Base-by-base conservation (phyloP, 2,797 vertebrate species). In the Mormyrus hasselquistii region DNA sequence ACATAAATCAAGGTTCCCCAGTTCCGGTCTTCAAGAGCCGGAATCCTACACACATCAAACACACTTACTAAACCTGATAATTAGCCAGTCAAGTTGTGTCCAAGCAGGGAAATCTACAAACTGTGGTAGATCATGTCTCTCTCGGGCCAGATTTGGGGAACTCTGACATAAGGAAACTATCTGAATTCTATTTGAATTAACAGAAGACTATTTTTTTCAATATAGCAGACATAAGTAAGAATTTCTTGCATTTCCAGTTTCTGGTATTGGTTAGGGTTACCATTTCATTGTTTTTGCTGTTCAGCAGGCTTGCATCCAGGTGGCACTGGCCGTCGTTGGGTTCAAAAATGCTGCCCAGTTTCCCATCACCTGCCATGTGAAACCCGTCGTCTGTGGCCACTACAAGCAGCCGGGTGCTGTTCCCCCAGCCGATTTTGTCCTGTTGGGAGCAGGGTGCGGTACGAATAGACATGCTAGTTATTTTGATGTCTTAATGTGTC, bases 361-460 rank as follows among this genome's bases (percentile, higher is more conserved):
- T 99, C 90, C 99, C 98, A 0, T 99, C 98, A 0, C 99, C 99
- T 0, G 98, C 99, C 10, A 99, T 98, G 93, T 99, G 99, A 93
- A 99, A 99, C 82, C 98, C 98, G 0, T 96, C 98, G 0, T 99
- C 98, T 0, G 98, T 98, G 41, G 98, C 96, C 0, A 97, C 96
- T 2, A 99, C 98, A 87, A 99, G 94, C 88, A 99, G 93, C 25
- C 98, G 96, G 0, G 98, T 99, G 92, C 97, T 98, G 0, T 99
- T 97, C 90, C 97, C 96, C 98, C 98, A 99, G 47, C 98, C 98
- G 0, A 99, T 98, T 90, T 94, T 92, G 4, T 96, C 90, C 98
- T 99, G 91, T 59, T 6, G 34, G 85, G 87, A 7, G 12, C 57
- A 86, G 49, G 83, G 8, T 41, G 34, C 0, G 5, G 38, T 1